Base-by-base conservation (phyloP, 2,888 invertebrate genomes). In the Eucriotettix oculatus region DNA sequence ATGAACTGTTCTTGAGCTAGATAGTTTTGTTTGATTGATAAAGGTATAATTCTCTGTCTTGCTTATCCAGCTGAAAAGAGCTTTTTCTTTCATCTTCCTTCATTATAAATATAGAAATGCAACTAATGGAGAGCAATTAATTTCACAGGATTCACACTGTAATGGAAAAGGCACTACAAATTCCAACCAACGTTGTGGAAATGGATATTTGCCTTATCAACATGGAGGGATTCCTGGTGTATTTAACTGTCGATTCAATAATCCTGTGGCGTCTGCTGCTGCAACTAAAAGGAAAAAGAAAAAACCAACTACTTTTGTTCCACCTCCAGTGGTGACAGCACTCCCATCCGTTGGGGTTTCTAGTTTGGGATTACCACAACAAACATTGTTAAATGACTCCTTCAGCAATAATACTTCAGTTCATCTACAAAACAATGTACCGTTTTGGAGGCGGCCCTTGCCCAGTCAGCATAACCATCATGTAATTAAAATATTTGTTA, bases 281-380 rank as follows among this genome's bases (percentile, higher is more conserved):
- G 74, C 74, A 52, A 80, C 81, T 17, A 86, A 83, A 63, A 78
- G 90, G 40, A 91, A 91, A 71, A 91, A 91, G 74, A 92, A 92
- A 72, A 91, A 90, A 72, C 90, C 91, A n/a, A 90, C 90, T 0
- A 84, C 85, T 0, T 90, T 91, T 71, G 85, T 91, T 7, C 90
- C 90, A 0, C 90, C 90, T 0, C 84, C 84, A 9, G 61, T 60
- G 16, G 61, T 62, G 10, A 54, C 60, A 1, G 60, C 56, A 10
- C 58, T 62, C 48, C 61, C 63, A 14, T 57, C 64, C 1, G 56
- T 61, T 17, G 62, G 58, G 3, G 14, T 48, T 12, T 3, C 48
- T n/a, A 48, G 9, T 12, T 53, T 41, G 52, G 41, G 16, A 14
- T 53, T 16, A 16, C 16, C 41, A 53, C 57, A 53, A 14, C 56